Evolutionary conservation across 2,888 invertebrate genomes (phyloP).

Genomic region (Didymodactylos carnosus): DNA sequence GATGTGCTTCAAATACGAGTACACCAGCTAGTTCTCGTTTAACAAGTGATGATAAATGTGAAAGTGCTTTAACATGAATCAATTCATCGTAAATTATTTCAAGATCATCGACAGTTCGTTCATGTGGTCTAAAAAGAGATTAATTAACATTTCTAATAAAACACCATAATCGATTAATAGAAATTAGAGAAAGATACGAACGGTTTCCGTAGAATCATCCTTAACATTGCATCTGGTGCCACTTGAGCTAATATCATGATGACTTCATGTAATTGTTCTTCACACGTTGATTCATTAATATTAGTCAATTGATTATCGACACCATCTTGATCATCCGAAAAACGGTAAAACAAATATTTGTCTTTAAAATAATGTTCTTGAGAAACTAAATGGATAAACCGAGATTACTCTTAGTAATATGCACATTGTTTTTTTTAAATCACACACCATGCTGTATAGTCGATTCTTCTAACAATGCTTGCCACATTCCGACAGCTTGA

Average conservation of each 20-base stretch:
- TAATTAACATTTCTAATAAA: neutral
- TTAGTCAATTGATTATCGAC: neutral
- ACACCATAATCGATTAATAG: constrained; percentile 21
- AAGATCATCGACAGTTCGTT: constrained; percentile 54
- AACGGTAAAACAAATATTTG: constrained; percentile 60
- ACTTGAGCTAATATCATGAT: constrained; percentile 48
- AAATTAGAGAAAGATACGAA: too few species aligned
- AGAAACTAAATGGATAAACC: constrained; percentile 41
- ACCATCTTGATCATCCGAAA: constrained; percentile 41
- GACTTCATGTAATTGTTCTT: constrained; percentile 40
- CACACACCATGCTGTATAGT: constrained; percentile 52
- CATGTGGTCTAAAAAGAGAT: constrained; percentile 43
- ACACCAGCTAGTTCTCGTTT: constrained; percentile 58
- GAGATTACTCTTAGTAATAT: neutral
- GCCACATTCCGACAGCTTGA: constrained; percentile 62
- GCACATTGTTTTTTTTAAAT: neutral
- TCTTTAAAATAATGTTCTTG: constrained; percentile 61
- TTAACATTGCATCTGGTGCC: constrained; percentile 55
- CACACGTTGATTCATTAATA: constrained; percentile 22
- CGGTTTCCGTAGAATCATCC: constrained; percentile 60
- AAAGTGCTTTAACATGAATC: constrained; percentile 56
- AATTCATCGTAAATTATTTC: constrained; percentile 63
- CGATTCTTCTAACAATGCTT: constrained; percentile 57
- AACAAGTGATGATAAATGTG: constrained; percentile 58
- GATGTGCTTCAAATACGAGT: constrained; percentile 58